phyloP scores from a whole-genome alignment of 2,888 invertebrate genomes.

The Cyclophora albipunctata region DNA sequence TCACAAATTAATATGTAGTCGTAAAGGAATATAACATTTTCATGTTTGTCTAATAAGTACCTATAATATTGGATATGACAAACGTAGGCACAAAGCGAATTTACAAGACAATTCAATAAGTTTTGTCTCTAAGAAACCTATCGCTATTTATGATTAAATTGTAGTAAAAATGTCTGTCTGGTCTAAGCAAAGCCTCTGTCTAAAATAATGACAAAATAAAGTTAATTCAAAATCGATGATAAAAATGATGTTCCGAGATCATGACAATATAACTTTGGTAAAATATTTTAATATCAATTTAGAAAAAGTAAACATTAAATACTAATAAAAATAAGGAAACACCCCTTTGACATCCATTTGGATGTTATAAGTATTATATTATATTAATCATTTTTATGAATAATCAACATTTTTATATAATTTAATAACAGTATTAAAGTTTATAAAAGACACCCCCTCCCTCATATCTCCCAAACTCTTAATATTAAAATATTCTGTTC shows the following conservation, averaged over 20 bases:
- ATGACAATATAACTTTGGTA: constrained; percentile 2
- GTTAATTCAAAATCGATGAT: no score
- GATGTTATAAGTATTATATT: no score
- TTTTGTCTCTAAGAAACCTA: constrained; percentile 5
- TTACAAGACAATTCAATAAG: constrained; percentile 11
- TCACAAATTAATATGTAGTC: constrained; percentile 39
- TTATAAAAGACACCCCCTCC: no score
- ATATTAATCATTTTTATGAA: not conserved
- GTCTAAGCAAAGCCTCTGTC: constrained; percentile 21
- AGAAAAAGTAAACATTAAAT: no score
- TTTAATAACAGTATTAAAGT: not conserved
- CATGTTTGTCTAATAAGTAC: constrained; percentile 7
- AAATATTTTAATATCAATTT: not conserved
- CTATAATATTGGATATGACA: not conserved
- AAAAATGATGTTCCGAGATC: constrained; percentile 1
- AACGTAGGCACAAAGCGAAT: constrained; percentile 4
- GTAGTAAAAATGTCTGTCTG: not conserved
- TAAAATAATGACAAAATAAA: not conserved
- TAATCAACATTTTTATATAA: not conserved
- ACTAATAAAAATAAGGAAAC: no score
- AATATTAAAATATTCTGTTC: no score
- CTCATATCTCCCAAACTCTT: no score
- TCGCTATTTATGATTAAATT: constrained; percentile 1
- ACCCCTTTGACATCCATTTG: no score
- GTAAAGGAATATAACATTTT: constrained; percentile 24